Evolutionary conservation across 2,113 vertebrate species (phyloP).

Genomic region (Nesogale talazaci): DNA sequence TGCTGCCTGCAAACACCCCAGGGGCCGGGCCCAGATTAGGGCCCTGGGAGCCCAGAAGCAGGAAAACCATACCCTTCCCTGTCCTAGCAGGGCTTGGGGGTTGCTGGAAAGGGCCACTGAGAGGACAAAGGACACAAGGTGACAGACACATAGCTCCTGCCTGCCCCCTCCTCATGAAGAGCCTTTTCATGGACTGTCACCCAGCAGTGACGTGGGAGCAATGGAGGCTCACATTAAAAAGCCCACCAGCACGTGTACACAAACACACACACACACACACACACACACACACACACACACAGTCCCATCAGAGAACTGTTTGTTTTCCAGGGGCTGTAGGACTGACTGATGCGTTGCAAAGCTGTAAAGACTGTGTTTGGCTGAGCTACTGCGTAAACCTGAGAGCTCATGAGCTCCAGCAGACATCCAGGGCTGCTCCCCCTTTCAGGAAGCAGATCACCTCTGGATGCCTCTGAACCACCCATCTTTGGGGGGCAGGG

Average conservation of each 20-base stretch:
- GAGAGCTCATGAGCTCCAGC: too few species aligned
- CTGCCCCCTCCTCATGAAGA: not conserved
- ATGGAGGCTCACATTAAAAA: not conserved
- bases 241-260: too few species aligned
- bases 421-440: too few species aligned
- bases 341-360: not conserved
- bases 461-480: not conserved
- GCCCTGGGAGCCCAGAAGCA: not conserved
- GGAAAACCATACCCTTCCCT: not conserved
- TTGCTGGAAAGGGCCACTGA: not conserved
- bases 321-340: too few species aligned
- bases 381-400: too few species aligned
- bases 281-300: too few species aligned
- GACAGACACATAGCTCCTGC: not conserved
- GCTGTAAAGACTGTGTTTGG: not conserved
- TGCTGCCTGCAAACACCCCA: not conserved
- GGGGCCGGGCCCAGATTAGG: not conserved
- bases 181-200: not conserved
- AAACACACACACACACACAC: too few species aligned
- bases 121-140: not conserved
- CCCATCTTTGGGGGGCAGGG: not conserved
- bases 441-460: not conserved
- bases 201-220: not conserved
- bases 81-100: too few species aligned
- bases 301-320: too few species aligned